Evolutionary conservation across 2,888 invertebrate genomes (phyloP).

Genomic region (Mimachlamys varia): DNA sequence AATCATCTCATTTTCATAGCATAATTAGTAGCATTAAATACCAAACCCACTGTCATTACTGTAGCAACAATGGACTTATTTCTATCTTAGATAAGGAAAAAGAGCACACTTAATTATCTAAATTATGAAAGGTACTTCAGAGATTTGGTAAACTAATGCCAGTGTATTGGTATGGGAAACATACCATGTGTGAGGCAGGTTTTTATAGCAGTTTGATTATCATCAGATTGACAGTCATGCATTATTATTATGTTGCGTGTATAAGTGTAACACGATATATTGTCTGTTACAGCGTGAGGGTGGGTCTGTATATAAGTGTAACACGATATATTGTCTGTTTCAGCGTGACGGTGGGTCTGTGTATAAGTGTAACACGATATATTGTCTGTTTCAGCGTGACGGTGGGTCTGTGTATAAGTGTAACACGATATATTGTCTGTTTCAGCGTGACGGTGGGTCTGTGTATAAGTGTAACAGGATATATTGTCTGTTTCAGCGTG

Average conservation of each 20-base stretch:
- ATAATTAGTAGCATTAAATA: constrained; percentile 77
- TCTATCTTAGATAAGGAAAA: constrained; percentile 47
- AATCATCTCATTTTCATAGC: constrained; percentile 74
- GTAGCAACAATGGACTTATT: constrained; percentile 76
- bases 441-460: constrained; percentile 78
- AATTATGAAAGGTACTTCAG: neutral
- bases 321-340: constrained; percentile 61
- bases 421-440: no score
- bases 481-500: constrained; percentile 73
- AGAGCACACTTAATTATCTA: neutral
- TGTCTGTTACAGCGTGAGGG: constrained; percentile 74
- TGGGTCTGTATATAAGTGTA: no score
- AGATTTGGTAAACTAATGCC: neutral
- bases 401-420: constrained; percentile 78
- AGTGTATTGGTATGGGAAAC: neutral
- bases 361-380: no score
- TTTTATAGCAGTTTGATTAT: no score
- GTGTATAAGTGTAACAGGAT: no score
- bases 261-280: no score
- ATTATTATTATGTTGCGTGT: no score
- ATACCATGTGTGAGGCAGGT: neutral
- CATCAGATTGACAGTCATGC: no score
- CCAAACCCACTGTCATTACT: constrained; percentile 65
- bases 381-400: constrained; percentile 73
- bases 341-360: constrained; percentile 78